phyloP scores from a whole-genome alignment of 2,797 vertebrate genomes.

The Pagetopsis macropterus region DNA sequence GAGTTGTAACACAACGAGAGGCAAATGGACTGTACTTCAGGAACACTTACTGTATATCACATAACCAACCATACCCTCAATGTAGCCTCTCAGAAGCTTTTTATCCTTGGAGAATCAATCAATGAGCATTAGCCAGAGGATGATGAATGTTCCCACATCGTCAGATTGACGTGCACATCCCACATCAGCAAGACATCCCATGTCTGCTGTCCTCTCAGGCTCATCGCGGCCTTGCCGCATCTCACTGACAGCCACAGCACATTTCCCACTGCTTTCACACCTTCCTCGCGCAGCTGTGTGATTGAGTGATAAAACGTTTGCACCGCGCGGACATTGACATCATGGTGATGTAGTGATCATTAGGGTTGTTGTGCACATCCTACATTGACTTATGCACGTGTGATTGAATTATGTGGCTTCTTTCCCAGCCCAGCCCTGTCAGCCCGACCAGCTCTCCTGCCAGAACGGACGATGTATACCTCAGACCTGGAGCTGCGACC shows the following conservation, averaged over 20 bases:
- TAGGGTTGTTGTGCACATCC: slow-evolving; percentile 51
- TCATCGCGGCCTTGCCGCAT: slow-evolving; percentile 10
- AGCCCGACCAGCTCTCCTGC: slow-evolving; percentile 92
- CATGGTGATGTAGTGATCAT: slow-evolving; percentile 62
- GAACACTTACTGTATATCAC: slow-evolving; percentile 52
- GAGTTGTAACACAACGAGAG: slow-evolving; percentile 33
- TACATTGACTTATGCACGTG: slow-evolving; percentile 56
- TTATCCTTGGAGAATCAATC: slow-evolving; percentile 75
- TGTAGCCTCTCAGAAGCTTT: slow-evolving; percentile 55
- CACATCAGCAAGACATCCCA: slow-evolving; percentile 48
- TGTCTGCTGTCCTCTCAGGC: slow-evolving; percentile 18
- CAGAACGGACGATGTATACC: slow-evolving; percentile 95
- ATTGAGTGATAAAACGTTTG: slow-evolving; percentile 62
- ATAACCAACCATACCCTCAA: slow-evolving; percentile 40
- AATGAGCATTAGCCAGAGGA: slow-evolving; percentile 59
- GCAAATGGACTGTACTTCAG: slow-evolving; percentile 49
- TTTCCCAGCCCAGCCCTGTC: slow-evolving; percentile 90
- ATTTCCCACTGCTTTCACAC: slow-evolving; percentile 39
- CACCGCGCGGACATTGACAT: slow-evolving; percentile 49
- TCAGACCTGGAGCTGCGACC: slow-evolving; percentile 92
- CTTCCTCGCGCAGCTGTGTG: slow-evolving; percentile 16
- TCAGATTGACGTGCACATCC: slow-evolving; percentile 70
- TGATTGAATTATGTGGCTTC: slow-evolving; percentile 62
- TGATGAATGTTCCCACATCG: slow-evolving; percentile 72
- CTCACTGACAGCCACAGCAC: slow-evolving; percentile 43